Evolutionary conservation across 1,140 invertebrate genomes (phyloP), one percentile per base, ranked within the genome.

Genomic region (Mylabris phalerata): DNA sequence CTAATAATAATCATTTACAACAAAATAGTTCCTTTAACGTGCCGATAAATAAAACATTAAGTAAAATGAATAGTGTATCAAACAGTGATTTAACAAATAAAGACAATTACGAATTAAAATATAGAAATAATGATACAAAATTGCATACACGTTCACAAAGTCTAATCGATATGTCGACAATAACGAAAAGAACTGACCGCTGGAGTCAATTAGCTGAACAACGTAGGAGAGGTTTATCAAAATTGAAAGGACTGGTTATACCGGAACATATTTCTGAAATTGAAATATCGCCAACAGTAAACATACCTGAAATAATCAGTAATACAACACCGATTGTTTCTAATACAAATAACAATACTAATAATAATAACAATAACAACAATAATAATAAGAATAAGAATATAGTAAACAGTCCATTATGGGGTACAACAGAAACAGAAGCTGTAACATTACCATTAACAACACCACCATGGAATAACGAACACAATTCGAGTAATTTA

Each of bases 281-380:
- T 46, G 68, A 75, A 51, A 64, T 72, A 40, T 67, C 73, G 24
- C 73, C 78, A 2, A 79, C 85, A 13, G 72, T 84, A 4, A 85
- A 87, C 68, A 71, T 89, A 46, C 91, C 91, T 1, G 89, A 90
- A 76, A 93, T 94, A 54, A 88, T 88, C 69, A 91, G 88, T 49
- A 77, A 80, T 47, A 46, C 57, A 13, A 46, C 57, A 41, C 58
- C 50, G 27, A 50, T 48, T 11, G 55, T 60, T 19, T 41, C 60
- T n/a, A 32, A 32, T 32, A 32, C 7, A 19, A 19, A 51, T 59
- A 19, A 48, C 48, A 45, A 64, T 57, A 57, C 11, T 39, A 57
- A 51, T 59, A 24, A 50, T 55, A 57, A 9, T 43, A 57, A 55
- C 10, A 58, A 48, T 42, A 46, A 42, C 6, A n/a, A 11, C 2